These are phyloP conservation scores for Apodemia mormo DNA, from an alignment of 2,888 invertebrate genomes.

Conservation along the genomic window DNA sequence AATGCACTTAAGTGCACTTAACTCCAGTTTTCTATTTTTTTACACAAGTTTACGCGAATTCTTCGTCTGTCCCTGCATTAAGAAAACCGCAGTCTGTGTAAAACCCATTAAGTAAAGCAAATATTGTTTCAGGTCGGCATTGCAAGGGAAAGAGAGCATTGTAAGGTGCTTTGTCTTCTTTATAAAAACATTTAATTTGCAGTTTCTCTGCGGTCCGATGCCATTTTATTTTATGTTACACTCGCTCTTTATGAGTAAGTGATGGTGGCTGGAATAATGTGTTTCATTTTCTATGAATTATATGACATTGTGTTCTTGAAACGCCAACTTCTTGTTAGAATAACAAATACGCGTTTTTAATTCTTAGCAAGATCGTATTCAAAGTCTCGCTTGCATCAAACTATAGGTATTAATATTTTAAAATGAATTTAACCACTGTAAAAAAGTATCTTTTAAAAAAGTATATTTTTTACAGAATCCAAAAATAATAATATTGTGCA, in stretches of 20 bases:
- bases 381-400: no score
- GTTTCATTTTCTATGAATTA: no score
- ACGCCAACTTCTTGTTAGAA: no score
- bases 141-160: conserved; percentile 21
- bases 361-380: no score
- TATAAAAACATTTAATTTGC: conserved; percentile 31
- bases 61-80: conserved; percentile 15
- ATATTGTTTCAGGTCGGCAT: conserved; percentile 36
- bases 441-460: no score
- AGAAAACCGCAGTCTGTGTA: conserved; percentile 18
- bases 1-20: conserved; percentile 2
- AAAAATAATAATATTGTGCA: no score
- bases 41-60: conserved; percentile 17
- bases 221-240: conserved; percentile 28
- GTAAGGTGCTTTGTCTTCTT: conserved; percentile 28
- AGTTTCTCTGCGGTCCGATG: conserved; percentile 26
- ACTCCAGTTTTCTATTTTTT: conserved; percentile 15
- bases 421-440: no score
- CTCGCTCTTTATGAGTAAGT: conserved; percentile 17
- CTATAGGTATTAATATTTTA: no score
- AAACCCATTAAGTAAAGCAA: conserved; percentile 34
- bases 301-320: no score
- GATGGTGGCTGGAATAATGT: no score
- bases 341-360: no score
- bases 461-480: no score